phyloP scores from a whole-genome alignment of 2,797 vertebrate genomes.

The Pseudochirops corinnae region DNA sequence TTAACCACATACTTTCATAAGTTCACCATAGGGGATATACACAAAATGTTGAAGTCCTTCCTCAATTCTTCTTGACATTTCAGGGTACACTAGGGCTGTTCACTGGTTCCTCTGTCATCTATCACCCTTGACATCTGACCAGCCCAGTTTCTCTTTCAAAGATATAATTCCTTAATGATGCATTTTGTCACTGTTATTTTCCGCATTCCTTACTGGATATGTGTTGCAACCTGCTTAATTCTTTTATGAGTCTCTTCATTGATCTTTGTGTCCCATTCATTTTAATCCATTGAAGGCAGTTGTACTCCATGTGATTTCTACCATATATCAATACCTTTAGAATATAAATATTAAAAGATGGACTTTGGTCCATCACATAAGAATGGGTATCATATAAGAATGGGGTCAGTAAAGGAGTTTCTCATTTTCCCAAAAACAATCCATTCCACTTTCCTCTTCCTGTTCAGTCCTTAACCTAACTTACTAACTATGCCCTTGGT shows the following conservation, averaged over 20 bases:
- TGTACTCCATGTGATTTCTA: neutral
- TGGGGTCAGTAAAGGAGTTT: neutral
- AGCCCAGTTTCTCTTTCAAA: neutral
- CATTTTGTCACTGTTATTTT: neutral
- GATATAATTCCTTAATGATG: neutral
- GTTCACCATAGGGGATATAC: neutral
- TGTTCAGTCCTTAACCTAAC: neutral
- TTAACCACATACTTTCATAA: neutral
- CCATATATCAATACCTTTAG: neutral
- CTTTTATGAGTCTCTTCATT: neutral
- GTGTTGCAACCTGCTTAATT: neutral
- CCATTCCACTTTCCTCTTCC: neutral
- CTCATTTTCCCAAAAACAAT: neutral
- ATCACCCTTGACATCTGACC: neutral
- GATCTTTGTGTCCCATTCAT: neutral
- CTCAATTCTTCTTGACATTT: neutral
- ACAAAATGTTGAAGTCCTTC: neutral
- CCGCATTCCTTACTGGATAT: neutral
- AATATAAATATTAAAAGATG: neutral
- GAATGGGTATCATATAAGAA: neutral
- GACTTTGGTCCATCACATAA: neutral
- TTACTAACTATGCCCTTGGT: neutral
- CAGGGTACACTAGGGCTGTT: neutral
- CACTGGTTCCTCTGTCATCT: neutral
- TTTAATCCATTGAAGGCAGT: neutral